Conservation (phyloP, 2,888 invertebrate genomes). For the Ectemnius lituratus region DNA sequence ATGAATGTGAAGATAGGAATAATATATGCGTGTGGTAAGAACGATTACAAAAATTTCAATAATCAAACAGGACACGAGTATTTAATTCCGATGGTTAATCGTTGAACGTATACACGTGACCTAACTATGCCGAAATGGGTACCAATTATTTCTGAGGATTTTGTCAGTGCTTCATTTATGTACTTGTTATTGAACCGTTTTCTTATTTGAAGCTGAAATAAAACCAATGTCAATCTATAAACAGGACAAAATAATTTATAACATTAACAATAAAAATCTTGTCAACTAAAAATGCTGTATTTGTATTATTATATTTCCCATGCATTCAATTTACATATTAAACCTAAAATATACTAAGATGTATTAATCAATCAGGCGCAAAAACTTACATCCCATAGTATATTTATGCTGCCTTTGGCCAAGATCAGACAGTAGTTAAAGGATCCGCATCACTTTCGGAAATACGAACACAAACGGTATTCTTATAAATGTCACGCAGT, state of each 20-base stretch:
- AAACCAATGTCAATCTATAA: conserved; percentile 35
- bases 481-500: conserved; percentile 76
- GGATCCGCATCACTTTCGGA: conserved; percentile 90
- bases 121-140: conserved; percentile 26
- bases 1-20: conserved; percentile 24
- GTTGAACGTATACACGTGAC: conserved; percentile 39
- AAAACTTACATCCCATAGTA: not conserved
- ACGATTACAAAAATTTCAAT: conserved; percentile 33
- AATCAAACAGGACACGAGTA: conserved; percentile 29
- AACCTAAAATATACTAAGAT: not conserved
- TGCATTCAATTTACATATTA: too few species aligned
- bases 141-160: not conserved
- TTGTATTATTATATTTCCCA: not conserved
- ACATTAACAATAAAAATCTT: conserved; percentile 50
- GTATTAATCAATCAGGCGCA: not conserved
- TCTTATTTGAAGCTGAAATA: conserved; percentile 36
- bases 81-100: conserved; percentile 38
- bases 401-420: not conserved
- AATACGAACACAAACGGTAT: conserved; percentile 82
- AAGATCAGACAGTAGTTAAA: conserved; percentile 82
- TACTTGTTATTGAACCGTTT: conserved; percentile 23
- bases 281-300: conserved; percentile 21
- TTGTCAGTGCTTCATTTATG: conserved; percentile 28
- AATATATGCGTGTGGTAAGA: not conserved
- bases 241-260: conserved; percentile 44